These are phyloP conservation scores for Scaptomyza polygonia DNA, from an alignment of 2,888 invertebrate genomes.

Conservation along the genomic window DNA sequence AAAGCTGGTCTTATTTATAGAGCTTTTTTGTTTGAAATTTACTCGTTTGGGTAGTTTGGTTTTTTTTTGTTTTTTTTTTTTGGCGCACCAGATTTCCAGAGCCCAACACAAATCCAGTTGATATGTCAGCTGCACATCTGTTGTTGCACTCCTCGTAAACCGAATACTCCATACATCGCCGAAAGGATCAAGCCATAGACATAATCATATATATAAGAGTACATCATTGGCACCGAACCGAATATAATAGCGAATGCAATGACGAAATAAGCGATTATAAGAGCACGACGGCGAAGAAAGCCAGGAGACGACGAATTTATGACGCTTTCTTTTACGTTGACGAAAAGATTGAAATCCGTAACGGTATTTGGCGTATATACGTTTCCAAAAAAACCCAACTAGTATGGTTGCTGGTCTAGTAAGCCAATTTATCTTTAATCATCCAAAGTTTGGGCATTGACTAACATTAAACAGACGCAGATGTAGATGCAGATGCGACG, in stretches of 20 bases:
- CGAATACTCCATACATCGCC: background rate
- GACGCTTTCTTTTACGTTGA: constrained; percentile 54
- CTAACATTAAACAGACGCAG: constrained; percentile 16
- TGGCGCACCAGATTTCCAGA: background rate
- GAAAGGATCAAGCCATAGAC: background rate
- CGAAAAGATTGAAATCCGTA: constrained; percentile 15
- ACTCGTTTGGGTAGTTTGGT: background rate
- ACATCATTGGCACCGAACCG: constrained; percentile 38
- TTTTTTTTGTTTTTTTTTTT: background rate
- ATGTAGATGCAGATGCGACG: constrained; percentile 1
- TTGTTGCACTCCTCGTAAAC: constrained; percentile 4
- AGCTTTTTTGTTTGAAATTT: background rate
- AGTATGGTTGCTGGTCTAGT: constrained; percentile 2
- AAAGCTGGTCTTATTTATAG: background rate
- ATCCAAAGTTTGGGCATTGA: constrained; percentile 59
- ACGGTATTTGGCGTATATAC: constrained; percentile 5
- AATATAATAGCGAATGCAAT: background rate
- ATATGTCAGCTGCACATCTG: constrained; percentile 56
- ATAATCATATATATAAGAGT: background rate
- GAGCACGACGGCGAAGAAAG: background rate
- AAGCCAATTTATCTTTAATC: constrained; percentile 57
- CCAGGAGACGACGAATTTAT: constrained; percentile 44
- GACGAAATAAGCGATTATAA: background rate
- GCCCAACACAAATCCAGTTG: background rate
- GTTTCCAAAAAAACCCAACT: constrained; percentile 1